These are phyloP conservation scores for Lochmaea crataegi DNA, from an alignment of 2,888 invertebrate species.

Conservation along the genomic window DNA sequence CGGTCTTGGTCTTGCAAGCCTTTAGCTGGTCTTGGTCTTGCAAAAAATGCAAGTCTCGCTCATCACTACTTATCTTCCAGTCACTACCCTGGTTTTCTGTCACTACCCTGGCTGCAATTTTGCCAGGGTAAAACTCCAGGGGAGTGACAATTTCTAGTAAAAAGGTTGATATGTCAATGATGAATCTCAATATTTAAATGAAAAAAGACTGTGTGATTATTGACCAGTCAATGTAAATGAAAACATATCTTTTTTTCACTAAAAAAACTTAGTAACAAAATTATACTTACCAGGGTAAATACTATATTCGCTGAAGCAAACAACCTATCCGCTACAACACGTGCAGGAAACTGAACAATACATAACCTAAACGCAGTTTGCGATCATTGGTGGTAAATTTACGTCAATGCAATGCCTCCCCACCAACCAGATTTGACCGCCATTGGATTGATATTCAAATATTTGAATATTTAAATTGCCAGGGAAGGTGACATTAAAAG, in stretches of 20 bases:
- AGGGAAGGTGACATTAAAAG: slow-evolving; percentile 5
- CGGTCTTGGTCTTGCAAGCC: too few species aligned
- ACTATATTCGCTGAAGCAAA: too few species aligned
- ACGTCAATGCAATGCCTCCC: neutral
- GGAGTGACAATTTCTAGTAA: neutral
- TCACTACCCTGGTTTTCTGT: neutral
- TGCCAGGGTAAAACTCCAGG: slow-evolving; percentile 8
- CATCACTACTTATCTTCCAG: neutral
- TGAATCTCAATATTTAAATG: neutral
- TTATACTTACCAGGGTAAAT: neutral
- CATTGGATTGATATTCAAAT: neutral
- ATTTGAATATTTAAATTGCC: slow-evolving; percentile 1
- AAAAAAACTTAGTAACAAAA: slow-evolving; percentile 3
- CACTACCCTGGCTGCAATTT: neutral
- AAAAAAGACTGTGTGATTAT: neutral
- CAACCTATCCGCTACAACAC: neutral
- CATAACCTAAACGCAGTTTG: neutral
- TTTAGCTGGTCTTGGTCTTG: too few species aligned
- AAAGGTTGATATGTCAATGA: neutral
- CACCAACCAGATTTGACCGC: neutral
- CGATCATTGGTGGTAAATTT: too few species aligned
- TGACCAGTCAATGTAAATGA: neutral
- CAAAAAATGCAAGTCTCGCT: too few species aligned
- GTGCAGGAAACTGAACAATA: slow-evolving; percentile 4
- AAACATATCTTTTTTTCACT: slow-evolving; percentile 6